Evolutionary conservation across 2,113 vertebrate species (phyloP).

Genomic region (Orthonyx spaldingii): DNA sequence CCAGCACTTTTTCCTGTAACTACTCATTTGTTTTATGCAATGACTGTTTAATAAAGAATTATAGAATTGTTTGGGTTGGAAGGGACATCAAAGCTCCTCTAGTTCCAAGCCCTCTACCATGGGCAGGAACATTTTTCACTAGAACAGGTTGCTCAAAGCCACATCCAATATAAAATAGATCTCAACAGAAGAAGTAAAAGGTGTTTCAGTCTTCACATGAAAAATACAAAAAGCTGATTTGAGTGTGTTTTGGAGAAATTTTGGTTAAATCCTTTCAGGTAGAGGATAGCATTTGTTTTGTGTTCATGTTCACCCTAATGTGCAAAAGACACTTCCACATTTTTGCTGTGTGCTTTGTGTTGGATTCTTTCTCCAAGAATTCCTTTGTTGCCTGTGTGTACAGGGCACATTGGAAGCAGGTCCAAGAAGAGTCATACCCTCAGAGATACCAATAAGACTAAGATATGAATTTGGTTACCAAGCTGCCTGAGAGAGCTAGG

Average conservation of each 20-base stretch:
- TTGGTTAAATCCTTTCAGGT: not conserved
- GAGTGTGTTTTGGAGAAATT: not conserved
- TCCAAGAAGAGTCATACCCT: not conserved
- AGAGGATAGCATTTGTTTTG: not conserved
- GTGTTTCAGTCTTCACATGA: not conserved
- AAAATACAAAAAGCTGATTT: not conserved
- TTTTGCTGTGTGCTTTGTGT: not conserved
- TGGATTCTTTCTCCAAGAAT: not conserved
- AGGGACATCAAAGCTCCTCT: not conserved
- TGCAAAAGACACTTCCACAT: not conserved
- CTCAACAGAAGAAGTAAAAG: not conserved
- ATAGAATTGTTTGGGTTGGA: not conserved
- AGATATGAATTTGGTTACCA: not conserved
- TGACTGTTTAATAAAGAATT: not conserved
- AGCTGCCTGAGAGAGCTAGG: not conserved
- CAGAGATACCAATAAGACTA: not conserved
- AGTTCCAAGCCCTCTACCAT: not conserved
- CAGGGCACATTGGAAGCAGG: not conserved
- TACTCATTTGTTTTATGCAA: not conserved
- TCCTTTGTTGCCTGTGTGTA: not conserved
- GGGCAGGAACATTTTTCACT: not conserved
- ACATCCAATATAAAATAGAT: not conserved
- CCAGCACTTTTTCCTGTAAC: not conserved
- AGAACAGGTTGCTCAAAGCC: not conserved
- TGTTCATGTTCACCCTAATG: not conserved